phyloP scores from a whole-genome alignment of 2,797 vertebrate species.

The Acestrorhynchus altus region DNA sequence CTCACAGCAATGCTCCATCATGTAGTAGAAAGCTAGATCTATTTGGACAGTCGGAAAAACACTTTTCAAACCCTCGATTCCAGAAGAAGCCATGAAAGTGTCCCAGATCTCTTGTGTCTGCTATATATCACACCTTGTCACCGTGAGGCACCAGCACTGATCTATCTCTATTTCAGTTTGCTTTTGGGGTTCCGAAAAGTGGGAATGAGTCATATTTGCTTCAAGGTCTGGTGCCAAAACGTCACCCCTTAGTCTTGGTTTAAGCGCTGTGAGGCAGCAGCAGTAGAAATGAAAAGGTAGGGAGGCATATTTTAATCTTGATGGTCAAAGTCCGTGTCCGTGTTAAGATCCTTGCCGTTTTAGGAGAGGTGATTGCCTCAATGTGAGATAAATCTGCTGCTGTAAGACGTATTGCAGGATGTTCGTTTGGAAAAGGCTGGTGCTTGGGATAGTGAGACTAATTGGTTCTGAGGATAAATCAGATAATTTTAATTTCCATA shows the following conservation, averaged over 20 bases:
- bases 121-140: no score
- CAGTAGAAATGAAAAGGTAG: not conserved
- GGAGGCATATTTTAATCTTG: slow-evolving; percentile 11
- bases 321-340: slow-evolving; percentile 6
- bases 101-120: no score
- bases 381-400: slow-evolving; percentile 49
- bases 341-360: slow-evolving; percentile 32
- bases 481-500: slow-evolving; percentile 59
- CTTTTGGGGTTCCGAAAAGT: not conserved
- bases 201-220: not conserved
- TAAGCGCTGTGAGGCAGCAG: not conserved
- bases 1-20: no score
- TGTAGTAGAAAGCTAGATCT: no score
- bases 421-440: slow-evolving; percentile 31
- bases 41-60: no score
- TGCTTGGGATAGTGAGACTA: slow-evolving; percentile 53
- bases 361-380: slow-evolving; percentile 36
- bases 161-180: not conserved
- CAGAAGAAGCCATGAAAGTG: no score
- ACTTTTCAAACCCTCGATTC: no score
- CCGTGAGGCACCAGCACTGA: no score
- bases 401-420: slow-evolving; percentile 42
- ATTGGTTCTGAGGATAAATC: slow-evolving; percentile 63
- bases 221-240: not conserved
- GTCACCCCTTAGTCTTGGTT: not conserved